These are phyloP conservation scores for Rambutsinella grinnellia DNA, from an alignment of 2,888 invertebrate species.

Conservation along the genomic window DNA sequence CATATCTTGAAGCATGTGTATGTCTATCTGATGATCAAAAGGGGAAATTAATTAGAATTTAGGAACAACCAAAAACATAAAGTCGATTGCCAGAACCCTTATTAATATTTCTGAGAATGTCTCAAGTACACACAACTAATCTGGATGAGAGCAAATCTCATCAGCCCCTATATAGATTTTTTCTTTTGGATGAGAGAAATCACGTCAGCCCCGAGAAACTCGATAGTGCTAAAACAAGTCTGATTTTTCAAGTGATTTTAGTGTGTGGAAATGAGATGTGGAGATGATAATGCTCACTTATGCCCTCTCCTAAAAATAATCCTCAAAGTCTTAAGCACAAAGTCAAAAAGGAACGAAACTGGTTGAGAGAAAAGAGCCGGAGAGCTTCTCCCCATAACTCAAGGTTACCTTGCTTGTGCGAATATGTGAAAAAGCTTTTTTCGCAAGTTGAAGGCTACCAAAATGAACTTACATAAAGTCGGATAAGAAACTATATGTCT, in stretches of 20 bases:
- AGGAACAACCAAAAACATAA: too few species aligned
- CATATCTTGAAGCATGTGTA: too few species aligned
- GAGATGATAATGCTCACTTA: neutral
- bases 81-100: too few species aligned
- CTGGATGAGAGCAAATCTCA: too few species aligned
- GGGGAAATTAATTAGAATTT: too few species aligned
- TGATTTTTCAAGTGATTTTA: neutral
- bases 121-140: too few species aligned
- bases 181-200: too few species aligned
- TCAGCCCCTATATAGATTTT: too few species aligned
- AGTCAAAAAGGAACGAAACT: neutral
- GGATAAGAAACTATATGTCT: neutral
- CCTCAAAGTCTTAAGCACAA: neutral
- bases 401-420: neutral
- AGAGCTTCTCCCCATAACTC: neutral
- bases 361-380: neutral
- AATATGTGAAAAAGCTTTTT: neutral
- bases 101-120: too few species aligned
- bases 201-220: neutral
- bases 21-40: too few species aligned
- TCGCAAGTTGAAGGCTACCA: constrained; percentile 26
- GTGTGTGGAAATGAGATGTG: neutral
- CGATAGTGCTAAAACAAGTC: neutral
- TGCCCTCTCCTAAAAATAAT: neutral
- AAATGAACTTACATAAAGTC: constrained; percentile 2